phyloP scores from a whole-genome alignment of 2,797 vertebrate species.

The Micropoecilia bifurca region DNA sequence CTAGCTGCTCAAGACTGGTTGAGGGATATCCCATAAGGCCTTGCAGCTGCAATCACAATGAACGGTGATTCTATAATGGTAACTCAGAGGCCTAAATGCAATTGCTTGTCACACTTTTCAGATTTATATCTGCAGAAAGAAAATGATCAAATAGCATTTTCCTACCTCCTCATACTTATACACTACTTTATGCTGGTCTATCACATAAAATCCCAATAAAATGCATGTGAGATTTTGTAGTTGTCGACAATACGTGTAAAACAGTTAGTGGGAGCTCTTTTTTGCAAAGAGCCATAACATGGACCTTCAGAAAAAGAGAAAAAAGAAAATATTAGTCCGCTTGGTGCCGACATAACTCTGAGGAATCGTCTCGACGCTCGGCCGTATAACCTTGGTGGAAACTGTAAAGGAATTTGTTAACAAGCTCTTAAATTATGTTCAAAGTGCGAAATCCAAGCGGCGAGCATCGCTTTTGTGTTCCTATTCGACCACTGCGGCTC shows the following conservation, averaged over 20 bases:
- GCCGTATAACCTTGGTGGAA: constrained; percentile 59
- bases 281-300: not conserved
- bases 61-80: not conserved
- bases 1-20: not conserved
- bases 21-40: not conserved
- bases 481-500: constrained; percentile 58
- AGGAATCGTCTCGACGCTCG: constrained; percentile 53
- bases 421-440: constrained; percentile 74
- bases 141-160: not conserved
- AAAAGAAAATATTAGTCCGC: not conserved
- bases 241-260: not conserved
- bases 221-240: not conserved
- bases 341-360: constrained; percentile 33
- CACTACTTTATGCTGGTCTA: not conserved
- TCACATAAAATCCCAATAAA: constrained; percentile 1
- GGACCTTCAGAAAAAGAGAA: not conserved
- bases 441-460: constrained; percentile 65
- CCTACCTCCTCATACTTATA: not conserved
- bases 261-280: not conserved
- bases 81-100: not conserved
- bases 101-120: not conserved
- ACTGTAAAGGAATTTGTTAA: constrained; percentile 72
- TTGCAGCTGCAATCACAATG: not conserved
- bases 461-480: constrained; percentile 64
- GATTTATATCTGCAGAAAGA: not conserved